Conservation (phyloP, 1,140 invertebrate species). For the Spodoptera frugiperda region DNA sequence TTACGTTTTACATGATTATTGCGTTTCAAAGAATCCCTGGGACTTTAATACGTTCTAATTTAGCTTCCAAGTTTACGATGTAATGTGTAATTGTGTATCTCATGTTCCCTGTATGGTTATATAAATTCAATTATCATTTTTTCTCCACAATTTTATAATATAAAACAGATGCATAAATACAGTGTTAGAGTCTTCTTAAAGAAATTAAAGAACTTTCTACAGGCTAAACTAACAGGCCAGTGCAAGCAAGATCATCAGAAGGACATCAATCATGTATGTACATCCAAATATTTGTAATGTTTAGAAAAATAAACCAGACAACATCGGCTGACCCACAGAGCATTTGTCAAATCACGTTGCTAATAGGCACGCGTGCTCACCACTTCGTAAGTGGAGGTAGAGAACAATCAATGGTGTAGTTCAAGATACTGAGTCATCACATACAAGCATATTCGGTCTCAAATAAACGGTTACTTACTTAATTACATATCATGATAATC, state of each 20-base stretch:
- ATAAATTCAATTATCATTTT: too few relatives aligned
- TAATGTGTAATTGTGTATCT: too few relatives aligned
- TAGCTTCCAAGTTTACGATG: too few relatives aligned
- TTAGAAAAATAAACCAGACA: slow-evolving; percentile 58
- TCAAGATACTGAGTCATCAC: slow-evolving; percentile 33
- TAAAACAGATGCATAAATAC: too few relatives aligned
- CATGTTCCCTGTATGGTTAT: too few relatives aligned
- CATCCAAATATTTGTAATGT: not conserved
- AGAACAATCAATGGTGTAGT: slow-evolving; percentile 50
- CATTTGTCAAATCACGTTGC: slow-evolving; percentile 70
- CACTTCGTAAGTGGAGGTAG: slow-evolving; percentile 26
- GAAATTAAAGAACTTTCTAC: not conserved
- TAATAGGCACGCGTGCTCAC: slow-evolving; percentile 67
- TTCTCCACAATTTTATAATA: too few relatives aligned
- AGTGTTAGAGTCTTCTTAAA: too few relatives aligned
- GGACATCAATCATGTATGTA: not conserved
- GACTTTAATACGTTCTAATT: too few relatives aligned
- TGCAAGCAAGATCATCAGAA: not conserved
- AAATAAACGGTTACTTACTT: slow-evolving; percentile 38
- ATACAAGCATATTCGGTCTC: not conserved
- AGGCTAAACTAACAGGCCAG: not conserved
- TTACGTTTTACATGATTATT: too few relatives aligned
- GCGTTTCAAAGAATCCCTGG: too few relatives aligned
- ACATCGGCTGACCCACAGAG: slow-evolving; percentile 58
- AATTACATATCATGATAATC: slow-evolving; percentile 27